phyloP scores from a whole-genome alignment of 2,888 invertebrate genomes.

The Hyppa rectilinea region DNA sequence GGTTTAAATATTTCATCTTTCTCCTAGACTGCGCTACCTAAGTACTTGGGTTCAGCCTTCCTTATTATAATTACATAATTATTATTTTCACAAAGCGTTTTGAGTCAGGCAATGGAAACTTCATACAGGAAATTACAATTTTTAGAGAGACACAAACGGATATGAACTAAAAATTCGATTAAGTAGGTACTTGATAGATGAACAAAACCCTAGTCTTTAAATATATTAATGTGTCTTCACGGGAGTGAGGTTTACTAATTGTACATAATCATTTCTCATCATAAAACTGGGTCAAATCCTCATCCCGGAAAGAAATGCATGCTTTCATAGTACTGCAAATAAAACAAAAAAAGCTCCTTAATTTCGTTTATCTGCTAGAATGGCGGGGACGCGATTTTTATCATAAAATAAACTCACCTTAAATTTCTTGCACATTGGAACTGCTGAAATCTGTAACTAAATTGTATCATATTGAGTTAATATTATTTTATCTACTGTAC shows the following conservation, averaged over 20 bases:
- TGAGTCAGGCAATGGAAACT: slow-evolving; percentile 6
- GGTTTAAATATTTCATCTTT: too few relatives aligned
- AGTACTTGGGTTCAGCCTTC: too few relatives aligned
- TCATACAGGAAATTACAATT: slow-evolving; percentile 23
- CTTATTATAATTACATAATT: background rate
- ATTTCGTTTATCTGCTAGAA: background rate
- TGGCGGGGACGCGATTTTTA: background rate
- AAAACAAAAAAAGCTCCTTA: background rate
- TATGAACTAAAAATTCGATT: background rate
- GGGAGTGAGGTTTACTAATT: too few relatives aligned
- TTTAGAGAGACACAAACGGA: background rate
- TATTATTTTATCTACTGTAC: too few relatives aligned
- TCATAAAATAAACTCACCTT: background rate
- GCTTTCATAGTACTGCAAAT: background rate
- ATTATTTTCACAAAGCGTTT: slow-evolving; percentile 6
- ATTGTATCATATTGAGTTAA: too few relatives aligned
- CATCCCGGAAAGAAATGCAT: background rate
- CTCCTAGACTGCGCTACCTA: background rate
- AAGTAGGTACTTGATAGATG: too few relatives aligned
- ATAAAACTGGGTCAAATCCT: background rate
- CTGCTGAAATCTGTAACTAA: background rate
- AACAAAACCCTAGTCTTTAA: background rate
- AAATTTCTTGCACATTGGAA: background rate
- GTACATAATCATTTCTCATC: background rate
- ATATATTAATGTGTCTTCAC: background rate